Evolutionary conservation across 2,113 vertebrate species (phyloP).

Genomic region (Poeciliopsis occidentalis): DNA sequence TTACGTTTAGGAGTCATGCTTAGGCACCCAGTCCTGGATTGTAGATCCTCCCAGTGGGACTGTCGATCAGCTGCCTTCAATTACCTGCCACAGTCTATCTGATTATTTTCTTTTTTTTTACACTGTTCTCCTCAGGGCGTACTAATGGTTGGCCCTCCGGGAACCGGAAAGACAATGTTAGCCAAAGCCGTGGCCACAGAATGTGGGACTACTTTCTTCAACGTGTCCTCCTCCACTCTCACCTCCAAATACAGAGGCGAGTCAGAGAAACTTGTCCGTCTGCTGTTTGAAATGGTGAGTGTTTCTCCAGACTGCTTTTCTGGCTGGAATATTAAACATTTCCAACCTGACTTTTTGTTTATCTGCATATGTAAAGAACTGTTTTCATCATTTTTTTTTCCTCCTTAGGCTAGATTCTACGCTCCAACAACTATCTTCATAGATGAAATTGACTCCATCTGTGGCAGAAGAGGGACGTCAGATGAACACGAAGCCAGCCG

Average conservation of each 20-base stretch:
- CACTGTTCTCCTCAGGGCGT: constrained; percentile 84
- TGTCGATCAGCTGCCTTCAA: no score
- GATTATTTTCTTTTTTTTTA: neutral
- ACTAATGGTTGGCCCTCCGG: constrained; percentile 98
- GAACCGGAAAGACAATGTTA: constrained; percentile 95
- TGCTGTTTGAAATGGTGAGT: constrained; percentile 97
- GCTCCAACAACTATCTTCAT: constrained; percentile 98
- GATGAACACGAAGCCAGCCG: constrained; percentile 97
- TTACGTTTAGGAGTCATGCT: no score
- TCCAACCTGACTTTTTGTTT: neutral
- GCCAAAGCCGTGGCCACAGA: constrained; percentile 98
- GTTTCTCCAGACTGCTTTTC: neutral
- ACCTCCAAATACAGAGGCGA: constrained; percentile 98
- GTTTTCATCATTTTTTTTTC: neutral
- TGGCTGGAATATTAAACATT: neutral
- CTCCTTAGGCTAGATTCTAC: constrained; percentile 92
- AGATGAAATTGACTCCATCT: constrained; percentile 98
- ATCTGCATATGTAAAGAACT: neutral
- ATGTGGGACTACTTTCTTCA: constrained; percentile 98
- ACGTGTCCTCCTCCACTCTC: constrained; percentile 95
- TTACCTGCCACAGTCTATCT: neutral
- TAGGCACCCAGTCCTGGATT: no score
- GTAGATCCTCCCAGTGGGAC: no score
- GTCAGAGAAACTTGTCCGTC: constrained; percentile 97
- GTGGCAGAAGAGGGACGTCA: constrained; percentile 93